These are phyloP conservation scores for Siniperca chuatsi DNA, from an alignment of 2,113 vertebrate species.

Conservation along the genomic window DNA sequence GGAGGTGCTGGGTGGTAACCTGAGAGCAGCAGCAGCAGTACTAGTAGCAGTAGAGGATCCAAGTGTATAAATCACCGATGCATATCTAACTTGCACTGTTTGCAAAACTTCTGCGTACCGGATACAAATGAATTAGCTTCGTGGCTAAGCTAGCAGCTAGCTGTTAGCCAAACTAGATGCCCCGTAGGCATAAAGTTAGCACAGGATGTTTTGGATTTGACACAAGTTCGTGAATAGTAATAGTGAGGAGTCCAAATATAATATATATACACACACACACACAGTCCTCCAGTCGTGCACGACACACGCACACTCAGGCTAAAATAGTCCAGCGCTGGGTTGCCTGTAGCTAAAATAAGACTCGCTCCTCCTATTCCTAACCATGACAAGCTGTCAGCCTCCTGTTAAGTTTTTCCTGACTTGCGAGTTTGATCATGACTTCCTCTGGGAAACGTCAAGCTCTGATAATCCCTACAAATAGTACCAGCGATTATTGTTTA, in stretches of 20 bases:
- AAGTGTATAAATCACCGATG: slow-evolving; percentile 45
- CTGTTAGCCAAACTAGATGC: slow-evolving; percentile 44
- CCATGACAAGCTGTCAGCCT: slow-evolving; percentile 66
- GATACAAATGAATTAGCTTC: slow-evolving; percentile 31
- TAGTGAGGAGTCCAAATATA: slow-evolving; percentile 48
- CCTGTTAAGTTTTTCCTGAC: slow-evolving; percentile 21
- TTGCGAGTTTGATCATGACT: slow-evolving; percentile 4
- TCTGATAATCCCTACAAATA: not conserved
- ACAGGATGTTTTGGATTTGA: slow-evolving; percentile 83
- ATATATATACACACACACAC: slow-evolving; percentile 27
- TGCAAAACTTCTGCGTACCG: slow-evolving; percentile 26
- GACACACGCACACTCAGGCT: slow-evolving; percentile 49
- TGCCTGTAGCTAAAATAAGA: slow-evolving; percentile 80
- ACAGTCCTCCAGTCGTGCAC: slow-evolving; percentile 39
- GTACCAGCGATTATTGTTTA: not conserved
- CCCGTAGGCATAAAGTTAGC: slow-evolving; percentile 66
- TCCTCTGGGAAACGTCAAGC: not conserved
- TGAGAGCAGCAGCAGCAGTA: slow-evolving; percentile 45
- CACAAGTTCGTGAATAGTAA: slow-evolving; percentile 63
- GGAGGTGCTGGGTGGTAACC: slow-evolving; percentile 60
- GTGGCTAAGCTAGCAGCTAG: slow-evolving; percentile 50
- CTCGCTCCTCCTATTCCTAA: slow-evolving; percentile 74
- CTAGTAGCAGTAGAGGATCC: slow-evolving; percentile 22
- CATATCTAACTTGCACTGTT: slow-evolving; percentile 20
- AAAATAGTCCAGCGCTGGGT: slow-evolving; percentile 77